Conservation (phyloP, 1,140 invertebrate species). For the Belonocnema kinseyi region DNA sequence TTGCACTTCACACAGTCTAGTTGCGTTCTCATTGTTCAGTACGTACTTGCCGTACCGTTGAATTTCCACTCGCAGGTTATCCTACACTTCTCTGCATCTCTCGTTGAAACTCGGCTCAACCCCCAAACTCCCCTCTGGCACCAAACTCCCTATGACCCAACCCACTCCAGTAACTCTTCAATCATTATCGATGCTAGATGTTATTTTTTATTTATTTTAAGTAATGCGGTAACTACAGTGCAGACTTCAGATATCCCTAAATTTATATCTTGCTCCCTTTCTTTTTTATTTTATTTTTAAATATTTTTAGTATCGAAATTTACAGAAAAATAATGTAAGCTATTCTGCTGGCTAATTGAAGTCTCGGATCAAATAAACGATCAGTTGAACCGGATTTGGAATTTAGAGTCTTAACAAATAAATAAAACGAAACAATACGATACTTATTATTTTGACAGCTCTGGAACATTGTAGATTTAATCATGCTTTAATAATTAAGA, state of each 20-base stretch:
- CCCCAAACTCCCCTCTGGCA: neutral
- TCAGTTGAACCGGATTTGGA: too few relatives aligned
- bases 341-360: too few relatives aligned
- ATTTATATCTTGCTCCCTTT: neutral
- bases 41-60: slow-evolving; percentile 8
- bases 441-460: too few relatives aligned
- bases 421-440: too few relatives aligned
- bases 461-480: too few relatives aligned
- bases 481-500: too few relatives aligned
- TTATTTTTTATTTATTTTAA: neutral
- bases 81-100: slow-evolving; percentile 3
- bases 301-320: too few relatives aligned
- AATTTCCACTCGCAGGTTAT: neutral
- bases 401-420: too few relatives aligned
- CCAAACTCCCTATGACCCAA: slow-evolving; percentile 3
- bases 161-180: slow-evolving; percentile 17
- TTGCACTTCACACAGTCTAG: slow-evolving; percentile 59
- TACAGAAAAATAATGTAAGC: too few relatives aligned
- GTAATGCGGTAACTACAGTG: neutral
- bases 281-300: too few relatives aligned
- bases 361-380: too few relatives aligned
- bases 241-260: neutral
- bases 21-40: slow-evolving; percentile 55
- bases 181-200: slow-evolving; percentile 8
- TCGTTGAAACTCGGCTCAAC: slow-evolving; percentile 13